A percentile compares a stretch with the other conserved stretches of the same genome.
These are phyloP conservation scores for Emydoidea blandingii DNA, from an alignment of 2,797 vertebrate genomes.

Conservation along the genomic window DNA sequence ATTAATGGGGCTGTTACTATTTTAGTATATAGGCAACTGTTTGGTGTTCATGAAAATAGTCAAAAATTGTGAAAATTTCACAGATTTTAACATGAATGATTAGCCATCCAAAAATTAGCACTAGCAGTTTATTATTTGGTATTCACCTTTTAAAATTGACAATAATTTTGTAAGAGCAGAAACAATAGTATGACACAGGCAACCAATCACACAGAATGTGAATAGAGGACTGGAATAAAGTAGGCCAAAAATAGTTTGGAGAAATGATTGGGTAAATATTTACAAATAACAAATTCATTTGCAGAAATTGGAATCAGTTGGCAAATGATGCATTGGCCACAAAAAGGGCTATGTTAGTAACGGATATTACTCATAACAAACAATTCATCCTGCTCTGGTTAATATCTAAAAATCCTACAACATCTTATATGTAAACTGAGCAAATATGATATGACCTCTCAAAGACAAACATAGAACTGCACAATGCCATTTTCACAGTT, in stretches of 20 bases:
- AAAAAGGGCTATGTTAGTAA: background rate
- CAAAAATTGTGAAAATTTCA: background rate
- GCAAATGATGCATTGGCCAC: background rate
- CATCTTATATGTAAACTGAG: background rate
- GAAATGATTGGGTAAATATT: background rate
- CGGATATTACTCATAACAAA: background rate
- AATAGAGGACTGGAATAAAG: background rate
- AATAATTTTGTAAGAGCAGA: background rate
- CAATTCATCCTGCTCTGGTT: background rate
- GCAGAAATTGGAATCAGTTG: background rate
- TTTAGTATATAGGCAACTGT: background rate
- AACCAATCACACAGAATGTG: background rate
- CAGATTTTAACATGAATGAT: background rate
- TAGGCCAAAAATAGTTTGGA: background rate
- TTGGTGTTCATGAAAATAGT: background rate
- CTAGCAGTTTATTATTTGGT: background rate
- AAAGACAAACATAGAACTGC: too few species aligned
- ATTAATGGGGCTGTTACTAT: slow-evolving; percentile 5
- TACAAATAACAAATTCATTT: background rate
- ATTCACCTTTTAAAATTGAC: background rate
- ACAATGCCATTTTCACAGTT: background rate
- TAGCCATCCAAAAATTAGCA: background rate
- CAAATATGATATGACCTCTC: too few species aligned
- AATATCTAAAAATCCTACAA: background rate
- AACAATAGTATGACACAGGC: background rate